Conservation (phyloP, 2,113 vertebrate species). For the Perca flavescens region DNA sequence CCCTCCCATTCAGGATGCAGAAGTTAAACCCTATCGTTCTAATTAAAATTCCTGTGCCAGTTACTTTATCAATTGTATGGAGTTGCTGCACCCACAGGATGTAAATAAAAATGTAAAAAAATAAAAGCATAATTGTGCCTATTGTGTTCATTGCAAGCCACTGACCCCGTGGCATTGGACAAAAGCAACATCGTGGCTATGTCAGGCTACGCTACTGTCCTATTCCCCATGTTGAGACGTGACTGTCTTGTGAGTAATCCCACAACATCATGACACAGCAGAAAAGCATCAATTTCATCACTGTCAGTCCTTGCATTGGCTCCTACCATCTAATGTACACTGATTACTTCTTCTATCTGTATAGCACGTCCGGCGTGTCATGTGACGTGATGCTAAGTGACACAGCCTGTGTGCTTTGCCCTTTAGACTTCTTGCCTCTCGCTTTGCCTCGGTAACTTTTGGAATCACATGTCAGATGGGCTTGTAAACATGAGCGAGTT, state of each 20-base stretch:
- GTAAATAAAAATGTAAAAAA: background rate
- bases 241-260: background rate
- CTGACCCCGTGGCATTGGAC: background rate
- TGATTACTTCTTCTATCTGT: background rate
- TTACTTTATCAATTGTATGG: background rate
- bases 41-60: background rate
- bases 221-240: background rate
- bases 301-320: too few species aligned
- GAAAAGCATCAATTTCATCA: background rate
- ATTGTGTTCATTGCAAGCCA: background rate
- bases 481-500: background rate
- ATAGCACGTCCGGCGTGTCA: background rate
- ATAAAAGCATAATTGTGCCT: too few species aligned
- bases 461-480: background rate
- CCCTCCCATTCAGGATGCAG: background rate
- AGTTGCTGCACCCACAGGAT: background rate
- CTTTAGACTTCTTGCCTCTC: background rate
- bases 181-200: background rate
- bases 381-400: slow-evolving; percentile 23
- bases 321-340: background rate
- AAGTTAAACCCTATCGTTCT: background rate
- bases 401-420: background rate
- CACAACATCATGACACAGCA: background rate
- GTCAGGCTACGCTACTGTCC: background rate
- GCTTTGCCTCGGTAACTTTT: background rate